Percentiles rank a stretch among this genome's conserved stretches.
These are phyloP conservation scores for Eilema sororculum DNA, from an alignment of 2,888 invertebrate species.

Conservation along the genomic window DNA sequence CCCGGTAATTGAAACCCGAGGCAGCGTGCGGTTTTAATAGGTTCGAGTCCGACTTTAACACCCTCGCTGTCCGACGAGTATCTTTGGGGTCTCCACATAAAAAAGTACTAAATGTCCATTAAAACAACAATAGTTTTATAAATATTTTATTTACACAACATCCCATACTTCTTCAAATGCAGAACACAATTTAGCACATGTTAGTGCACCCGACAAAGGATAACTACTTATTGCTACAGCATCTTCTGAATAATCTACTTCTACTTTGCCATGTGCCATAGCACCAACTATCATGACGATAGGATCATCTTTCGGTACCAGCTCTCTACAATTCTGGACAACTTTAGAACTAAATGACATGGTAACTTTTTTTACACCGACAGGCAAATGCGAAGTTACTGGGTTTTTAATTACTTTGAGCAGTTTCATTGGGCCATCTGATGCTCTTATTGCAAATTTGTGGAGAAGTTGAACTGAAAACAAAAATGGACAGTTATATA, in stretches of 20 bases:
- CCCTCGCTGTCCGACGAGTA: too few relatives aligned
- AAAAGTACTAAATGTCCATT: not conserved
- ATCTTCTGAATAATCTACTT: slow-evolving; percentile 95
- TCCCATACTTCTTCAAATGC: slow-evolving; percentile 98
- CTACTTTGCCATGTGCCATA: slow-evolving; percentile 98
- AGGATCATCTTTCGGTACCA: slow-evolving; percentile 94
- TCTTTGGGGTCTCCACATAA: too few relatives aligned
- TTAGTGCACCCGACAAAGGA: slow-evolving; percentile 98
- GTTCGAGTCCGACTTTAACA: too few relatives aligned
- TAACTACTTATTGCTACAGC: slow-evolving; percentile 97
- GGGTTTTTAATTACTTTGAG: slow-evolving; percentile 99
- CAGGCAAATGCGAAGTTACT: slow-evolving; percentile 96
- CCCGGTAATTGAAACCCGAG: too few relatives aligned
- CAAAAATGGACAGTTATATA: slow-evolving; percentile 18
- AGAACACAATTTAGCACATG: slow-evolving; percentile 97
- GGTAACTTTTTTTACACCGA: slow-evolving; percentile 95
- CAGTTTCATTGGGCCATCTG: slow-evolving; percentile 95
- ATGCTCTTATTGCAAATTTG: slow-evolving; percentile 96
- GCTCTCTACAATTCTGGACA: slow-evolving; percentile 89
- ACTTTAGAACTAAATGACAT: slow-evolving; percentile 96
- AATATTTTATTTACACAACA: slow-evolving; percentile 83
- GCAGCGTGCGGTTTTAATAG: too few relatives aligned
- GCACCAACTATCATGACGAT: slow-evolving; percentile 97
- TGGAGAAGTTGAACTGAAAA: slow-evolving; percentile 97
- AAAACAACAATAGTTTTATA: slow-evolving; percentile 9